Percentiles rank a stretch among this genome's conserved stretches.
Conservation (phyloP, 1,140 invertebrate species). For the Calycopis cecrops region DNA sequence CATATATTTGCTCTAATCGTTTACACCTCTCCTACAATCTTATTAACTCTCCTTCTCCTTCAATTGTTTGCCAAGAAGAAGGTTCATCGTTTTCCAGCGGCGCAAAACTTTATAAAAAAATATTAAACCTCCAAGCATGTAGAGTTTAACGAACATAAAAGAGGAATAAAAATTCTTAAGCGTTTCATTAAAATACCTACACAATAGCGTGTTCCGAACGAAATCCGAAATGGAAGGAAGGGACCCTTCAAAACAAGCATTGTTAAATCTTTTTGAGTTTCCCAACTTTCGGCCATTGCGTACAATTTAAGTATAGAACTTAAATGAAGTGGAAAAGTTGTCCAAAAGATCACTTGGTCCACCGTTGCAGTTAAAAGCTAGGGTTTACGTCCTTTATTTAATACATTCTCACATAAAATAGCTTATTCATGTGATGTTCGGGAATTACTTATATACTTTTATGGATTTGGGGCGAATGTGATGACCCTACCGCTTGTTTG, state of each 20-base stretch:
- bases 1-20: no score
- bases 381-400: background rate
- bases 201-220: constrained; percentile 39
- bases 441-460: no score
- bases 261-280: constrained; percentile 71
- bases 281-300: constrained; percentile 63
- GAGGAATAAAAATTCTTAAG: constrained; percentile 19
- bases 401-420: background rate
- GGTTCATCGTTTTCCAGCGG: no score
- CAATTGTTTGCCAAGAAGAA: no score
- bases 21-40: no score
- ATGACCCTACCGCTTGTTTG: no score
- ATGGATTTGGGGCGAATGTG: no score
- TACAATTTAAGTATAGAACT: constrained; percentile 67
- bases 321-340: constrained; percentile 72
- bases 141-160: constrained; percentile 6
- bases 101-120: no score
- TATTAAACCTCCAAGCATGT: no score
- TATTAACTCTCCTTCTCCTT: no score
- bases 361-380: background rate
- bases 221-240: constrained; percentile 41
- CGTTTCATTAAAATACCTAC: constrained; percentile 28
- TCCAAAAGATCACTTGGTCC: constrained; percentile 33
- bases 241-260: constrained; percentile 65
- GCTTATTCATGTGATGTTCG: no score